Evolutionary conservation across 2,888 invertebrate genomes (phyloP), one percentile per base, ranked within the genome.

Genomic region (Apantesis nais): DNA sequence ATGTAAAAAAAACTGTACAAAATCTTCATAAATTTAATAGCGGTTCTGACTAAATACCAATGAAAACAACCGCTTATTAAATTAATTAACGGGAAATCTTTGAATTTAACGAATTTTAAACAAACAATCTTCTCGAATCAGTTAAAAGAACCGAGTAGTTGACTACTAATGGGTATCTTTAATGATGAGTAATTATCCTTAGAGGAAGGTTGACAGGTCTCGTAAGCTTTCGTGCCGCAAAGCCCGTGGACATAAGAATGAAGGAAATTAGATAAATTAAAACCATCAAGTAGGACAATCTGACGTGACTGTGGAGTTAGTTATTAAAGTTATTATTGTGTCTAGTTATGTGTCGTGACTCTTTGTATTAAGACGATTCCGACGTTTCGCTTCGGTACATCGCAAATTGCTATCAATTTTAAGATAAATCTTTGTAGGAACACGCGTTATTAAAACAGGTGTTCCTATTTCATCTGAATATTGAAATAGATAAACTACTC

Each of bases 101-200:
- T 58, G 16, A 8, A 29, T 58, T 29, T 58, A 5, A 29, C 82
- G 88, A 90, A 92, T 90, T 85, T 64, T 55, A 63, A 79, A 83
- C 81, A 92, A 92, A 72, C 91, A 91, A 79, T 86, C 88, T 93
- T 92, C 91, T 91, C 92, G 86, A 73, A 86, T 86, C 73, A 62
- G 73, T 76, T 72, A 77, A 74, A 83, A 82, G 74, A 58, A 29
- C 22, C 39, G 58, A 39, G 19, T 55, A 74, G 69, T 55, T 39
- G 37, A 11, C 55, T 62, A 41, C 58, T 66, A 78, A 74, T 67
- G 72, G 68, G 62, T 66, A 70, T 74, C 62, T 65, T 68, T 75
- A 70, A 86, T 87, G 86, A 87, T 68, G 74, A 71, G 73, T 86
- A 83, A 86, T 52, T 52, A 52, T 86, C 84, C 82, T 73, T 74